Evolutionary conservation across 1,140 invertebrate genomes (phyloP).

Genomic region (Lepidurus apus): DNA sequence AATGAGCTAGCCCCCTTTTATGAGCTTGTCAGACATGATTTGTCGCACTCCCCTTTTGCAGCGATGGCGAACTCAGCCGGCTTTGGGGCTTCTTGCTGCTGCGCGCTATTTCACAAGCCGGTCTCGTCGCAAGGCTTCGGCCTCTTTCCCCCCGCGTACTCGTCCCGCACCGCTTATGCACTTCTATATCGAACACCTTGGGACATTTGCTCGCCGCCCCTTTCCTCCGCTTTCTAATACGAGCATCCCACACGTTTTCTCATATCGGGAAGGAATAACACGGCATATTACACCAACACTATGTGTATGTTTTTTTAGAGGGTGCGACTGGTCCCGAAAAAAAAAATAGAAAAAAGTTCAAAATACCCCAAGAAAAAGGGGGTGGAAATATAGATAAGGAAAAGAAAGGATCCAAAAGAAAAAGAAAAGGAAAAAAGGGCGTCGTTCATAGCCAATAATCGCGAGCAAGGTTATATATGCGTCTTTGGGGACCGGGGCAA

Average conservation of each 20-base stretch:
- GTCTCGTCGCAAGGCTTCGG: background rate
- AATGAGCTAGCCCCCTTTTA: slow-evolving; percentile 9
- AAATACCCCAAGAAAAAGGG: background rate
- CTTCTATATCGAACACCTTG: background rate
- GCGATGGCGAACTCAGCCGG: background rate
- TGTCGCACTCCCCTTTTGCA: background rate
- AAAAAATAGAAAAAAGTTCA: background rate
- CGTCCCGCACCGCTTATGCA: background rate
- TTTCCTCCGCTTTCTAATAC: background rate
- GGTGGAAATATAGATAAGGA: background rate
- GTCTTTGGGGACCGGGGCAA: slow-evolving; percentile 6
- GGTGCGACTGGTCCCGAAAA: background rate
- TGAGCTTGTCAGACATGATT: slow-evolving; percentile 21
- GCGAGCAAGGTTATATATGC: slow-evolving; percentile 10
- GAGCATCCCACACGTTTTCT: slow-evolving; percentile 6
- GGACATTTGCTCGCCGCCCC: background rate
- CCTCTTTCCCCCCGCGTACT: background rate
- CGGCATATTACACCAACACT: slow-evolving; percentile 15
- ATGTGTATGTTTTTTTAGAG: background rate
- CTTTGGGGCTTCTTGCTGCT: background rate
- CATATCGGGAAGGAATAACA: slow-evolving; percentile 10
- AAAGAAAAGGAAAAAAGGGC: background rate
- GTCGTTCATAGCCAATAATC: slow-evolving; percentile 18
- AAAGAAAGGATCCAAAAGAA: background rate
- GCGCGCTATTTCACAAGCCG: background rate